Conservation (phyloP, 1,140 invertebrate species). For the Tetragnatha versicolor region DNA sequence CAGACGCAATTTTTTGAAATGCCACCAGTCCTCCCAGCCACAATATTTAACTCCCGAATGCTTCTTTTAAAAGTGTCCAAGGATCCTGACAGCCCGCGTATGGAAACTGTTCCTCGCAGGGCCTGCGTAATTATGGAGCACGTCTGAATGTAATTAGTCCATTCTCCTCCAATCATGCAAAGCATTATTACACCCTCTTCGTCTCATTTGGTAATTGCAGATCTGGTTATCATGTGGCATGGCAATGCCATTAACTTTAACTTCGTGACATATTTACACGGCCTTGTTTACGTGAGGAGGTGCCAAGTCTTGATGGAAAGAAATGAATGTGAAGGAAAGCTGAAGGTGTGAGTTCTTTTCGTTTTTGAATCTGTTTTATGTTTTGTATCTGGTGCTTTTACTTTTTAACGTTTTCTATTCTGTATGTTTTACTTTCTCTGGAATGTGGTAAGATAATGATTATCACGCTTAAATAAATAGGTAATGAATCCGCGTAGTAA, state of each 20-base stretch:
- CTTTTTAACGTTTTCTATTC: no score
- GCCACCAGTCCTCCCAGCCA: no score
- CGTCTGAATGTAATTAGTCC: conserved; percentile 23
- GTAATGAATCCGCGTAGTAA: no score
- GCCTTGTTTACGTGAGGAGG: not conserved
- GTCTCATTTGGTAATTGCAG: conserved; percentile 30
- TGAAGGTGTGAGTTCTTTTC: not conserved
- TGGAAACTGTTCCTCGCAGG: no score
- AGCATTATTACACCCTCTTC: conserved; percentile 8
- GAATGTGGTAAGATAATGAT: no score
- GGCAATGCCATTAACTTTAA: conserved; percentile 12
- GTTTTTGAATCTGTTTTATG: not conserved
- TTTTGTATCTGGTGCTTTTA: no score
- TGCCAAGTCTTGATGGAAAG: conserved; percentile 1
- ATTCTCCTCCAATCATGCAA: not conserved
- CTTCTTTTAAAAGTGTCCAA: no score
- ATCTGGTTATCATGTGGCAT: conserved; percentile 5
- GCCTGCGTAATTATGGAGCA: conserved; percentile 7
- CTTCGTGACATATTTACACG: conserved; percentile 1
- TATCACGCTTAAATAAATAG: no score
- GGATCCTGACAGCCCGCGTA: no score
- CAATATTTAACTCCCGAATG: no score
- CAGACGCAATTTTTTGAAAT: no score
- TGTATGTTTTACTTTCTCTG: no score
- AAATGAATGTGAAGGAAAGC: not conserved